Conservation (phyloP, 2,113 vertebrate genomes). For the Sapajus apella region DNA sequence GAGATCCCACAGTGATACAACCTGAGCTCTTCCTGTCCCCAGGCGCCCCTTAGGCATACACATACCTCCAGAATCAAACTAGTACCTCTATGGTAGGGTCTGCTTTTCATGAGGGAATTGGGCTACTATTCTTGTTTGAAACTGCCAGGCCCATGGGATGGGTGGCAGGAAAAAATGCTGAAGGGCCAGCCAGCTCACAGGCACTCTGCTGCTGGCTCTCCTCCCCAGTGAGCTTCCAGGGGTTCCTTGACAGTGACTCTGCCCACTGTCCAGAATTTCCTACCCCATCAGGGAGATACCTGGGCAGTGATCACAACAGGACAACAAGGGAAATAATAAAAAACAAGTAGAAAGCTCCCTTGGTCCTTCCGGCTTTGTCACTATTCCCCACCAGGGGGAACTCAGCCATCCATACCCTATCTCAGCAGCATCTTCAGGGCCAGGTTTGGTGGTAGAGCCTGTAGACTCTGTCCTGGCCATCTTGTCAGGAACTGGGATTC, state of each 20-base stretch:
- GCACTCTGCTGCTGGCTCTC: background rate
- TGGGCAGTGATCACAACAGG: background rate
- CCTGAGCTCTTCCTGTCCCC: background rate
- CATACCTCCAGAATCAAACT: background rate
- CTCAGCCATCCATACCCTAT: background rate
- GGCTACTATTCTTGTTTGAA: background rate
- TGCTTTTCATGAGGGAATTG: background rate
- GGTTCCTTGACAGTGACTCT: background rate
- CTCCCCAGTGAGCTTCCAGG: background rate
- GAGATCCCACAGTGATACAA: background rate
- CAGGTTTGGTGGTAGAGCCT: background rate
- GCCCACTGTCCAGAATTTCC: background rate
- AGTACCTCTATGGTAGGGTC: background rate
- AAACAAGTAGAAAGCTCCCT: background rate
- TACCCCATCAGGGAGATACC: background rate
- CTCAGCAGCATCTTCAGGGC: background rate
- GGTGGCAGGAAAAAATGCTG: background rate
- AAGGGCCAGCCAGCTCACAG: background rate
- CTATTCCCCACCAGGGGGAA: background rate
- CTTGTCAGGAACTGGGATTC: background rate
- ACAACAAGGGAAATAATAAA: background rate
- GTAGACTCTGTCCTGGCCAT: background rate
- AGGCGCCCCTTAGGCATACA: background rate
- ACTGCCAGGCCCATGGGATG: background rate
- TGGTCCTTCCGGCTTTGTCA: background rate